Conservation (phyloP, 2,888 invertebrate genomes). For the Siphlonurus alternatus region DNA sequence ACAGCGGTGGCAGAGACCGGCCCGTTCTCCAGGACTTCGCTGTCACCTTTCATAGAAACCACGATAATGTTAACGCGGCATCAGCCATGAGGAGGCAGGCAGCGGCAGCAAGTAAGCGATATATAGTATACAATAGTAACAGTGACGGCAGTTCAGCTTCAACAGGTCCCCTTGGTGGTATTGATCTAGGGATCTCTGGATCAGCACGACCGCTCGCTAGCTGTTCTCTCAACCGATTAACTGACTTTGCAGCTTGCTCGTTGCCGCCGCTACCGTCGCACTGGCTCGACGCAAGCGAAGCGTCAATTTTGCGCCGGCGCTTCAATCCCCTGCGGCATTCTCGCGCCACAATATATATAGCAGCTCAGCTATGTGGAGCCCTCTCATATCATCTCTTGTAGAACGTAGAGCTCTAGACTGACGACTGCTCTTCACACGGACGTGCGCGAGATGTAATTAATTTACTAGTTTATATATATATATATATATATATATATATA, state of each 20-base stretch:
- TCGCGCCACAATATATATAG: neutral
- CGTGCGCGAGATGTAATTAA: too few species aligned
- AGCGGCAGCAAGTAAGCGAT: too few species aligned
- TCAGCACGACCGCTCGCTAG: neutral
- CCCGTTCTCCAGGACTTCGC: neutral
- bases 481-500: too few species aligned
- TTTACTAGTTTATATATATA: too few species aligned
- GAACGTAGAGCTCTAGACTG: too few species aligned
- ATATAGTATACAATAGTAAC: too few species aligned
- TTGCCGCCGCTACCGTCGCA: neutral
- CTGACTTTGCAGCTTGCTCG: neutral
- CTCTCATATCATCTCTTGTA: too few species aligned
- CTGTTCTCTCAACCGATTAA: neutral
- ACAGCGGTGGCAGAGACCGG: neutral
- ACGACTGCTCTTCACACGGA: too few species aligned
- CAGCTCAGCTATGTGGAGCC: too few species aligned
- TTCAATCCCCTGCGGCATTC: neutral
- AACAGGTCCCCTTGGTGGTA: neutral
- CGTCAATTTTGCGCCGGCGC: neutral
- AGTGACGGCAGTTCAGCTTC: neutral
- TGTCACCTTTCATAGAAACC: neutral
- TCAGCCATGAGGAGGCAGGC: neutral
- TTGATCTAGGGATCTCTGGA: neutral
- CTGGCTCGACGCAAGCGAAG: neutral
- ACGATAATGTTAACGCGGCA: neutral